Evolutionary conservation across 2,888 invertebrate genomes (phyloP), one percentile per base, ranked within the genome.

Genomic region (Pachliopta kotzebuea): DNA sequence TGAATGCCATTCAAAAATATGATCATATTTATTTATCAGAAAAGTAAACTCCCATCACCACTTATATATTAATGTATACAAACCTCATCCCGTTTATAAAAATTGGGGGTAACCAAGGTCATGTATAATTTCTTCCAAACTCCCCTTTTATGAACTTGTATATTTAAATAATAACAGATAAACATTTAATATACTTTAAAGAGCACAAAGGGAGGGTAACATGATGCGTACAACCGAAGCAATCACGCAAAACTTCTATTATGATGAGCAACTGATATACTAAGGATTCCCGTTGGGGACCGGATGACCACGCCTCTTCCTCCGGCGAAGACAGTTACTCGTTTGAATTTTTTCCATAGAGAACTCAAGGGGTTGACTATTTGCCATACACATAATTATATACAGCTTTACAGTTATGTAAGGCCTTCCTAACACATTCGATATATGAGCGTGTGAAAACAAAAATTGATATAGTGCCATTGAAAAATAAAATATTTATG

Each of bases 271-370:
- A 65, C 56, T 65, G 64, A 65, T 50, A 76, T 74, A 71, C 73
- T 74, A 72, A 74, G 72, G 72, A 74, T 75, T 84, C 81, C 77
- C 80, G 84, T 87, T 86, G 83, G 84, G 82, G 76, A 83, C 83
- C 79, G 77, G 79, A 77, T 76, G 74, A 80, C 87, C 89, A 86
- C 90, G 88, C 90, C 90, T 84, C 86, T 90, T 91, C 90, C 88
- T 83, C 76, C 70, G 67, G 69, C 71, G 67, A 76, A 78, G 86
- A 84, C 90, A 86, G 86, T 86, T 86, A 83, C 73, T 69, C 74
- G 74, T 81, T 79, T 80, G 72, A 72, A 75, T 75, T 79, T 42
- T 77, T 37, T 37, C 79, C 79, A 79, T 74, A 52, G 23, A 42
- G 23, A 31, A 76, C 68, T 55, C 56, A 68, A 77, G 76, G 75